Percentiles rank a stretch among this genome's conserved stretches.
These are phyloP conservation scores for Daubentonia madagascariensis DNA, from an alignment of 2,113 vertebrate species.

Conservation along the genomic window DNA sequence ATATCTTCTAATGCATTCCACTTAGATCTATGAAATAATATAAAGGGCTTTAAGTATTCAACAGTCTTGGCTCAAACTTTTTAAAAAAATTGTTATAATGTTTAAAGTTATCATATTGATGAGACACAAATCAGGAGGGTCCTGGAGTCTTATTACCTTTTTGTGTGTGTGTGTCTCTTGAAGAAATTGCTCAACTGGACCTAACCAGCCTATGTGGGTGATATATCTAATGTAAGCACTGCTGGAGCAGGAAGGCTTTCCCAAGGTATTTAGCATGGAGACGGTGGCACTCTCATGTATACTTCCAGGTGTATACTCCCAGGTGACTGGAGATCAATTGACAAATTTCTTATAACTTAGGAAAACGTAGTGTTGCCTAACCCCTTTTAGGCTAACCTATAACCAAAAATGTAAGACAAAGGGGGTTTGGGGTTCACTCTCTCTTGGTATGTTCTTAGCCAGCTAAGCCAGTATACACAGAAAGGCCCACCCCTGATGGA, in stretches of 20 bases:
- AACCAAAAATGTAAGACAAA: neutral
- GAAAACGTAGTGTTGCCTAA: neutral
- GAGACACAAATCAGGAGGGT: neutral
- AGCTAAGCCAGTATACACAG: accelerated
- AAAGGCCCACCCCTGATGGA: neutral
- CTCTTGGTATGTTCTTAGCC: neutral
- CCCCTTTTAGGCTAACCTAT: neutral
- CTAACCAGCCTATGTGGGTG: accelerated
- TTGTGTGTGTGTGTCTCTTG: neutral
- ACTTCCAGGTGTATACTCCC: neutral
- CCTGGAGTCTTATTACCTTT: neutral
- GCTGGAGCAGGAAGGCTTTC: neutral
- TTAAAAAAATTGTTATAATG: neutral
- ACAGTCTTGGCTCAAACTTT: neutral
- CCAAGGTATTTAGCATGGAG: neutral
- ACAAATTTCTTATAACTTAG: neutral
- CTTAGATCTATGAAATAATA: neutral
- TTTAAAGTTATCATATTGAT: neutral
- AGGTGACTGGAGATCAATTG: neutral
- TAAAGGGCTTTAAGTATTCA: neutral
- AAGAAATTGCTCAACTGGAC: neutral
- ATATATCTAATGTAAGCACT: neutral
- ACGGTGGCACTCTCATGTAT: accelerated
- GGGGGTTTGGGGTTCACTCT: accelerated
- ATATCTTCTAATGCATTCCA: neutral